Evolutionary conservation across 2,888 invertebrate species (phyloP).

Genomic region (Kuschelorhynchus macadamiae): DNA sequence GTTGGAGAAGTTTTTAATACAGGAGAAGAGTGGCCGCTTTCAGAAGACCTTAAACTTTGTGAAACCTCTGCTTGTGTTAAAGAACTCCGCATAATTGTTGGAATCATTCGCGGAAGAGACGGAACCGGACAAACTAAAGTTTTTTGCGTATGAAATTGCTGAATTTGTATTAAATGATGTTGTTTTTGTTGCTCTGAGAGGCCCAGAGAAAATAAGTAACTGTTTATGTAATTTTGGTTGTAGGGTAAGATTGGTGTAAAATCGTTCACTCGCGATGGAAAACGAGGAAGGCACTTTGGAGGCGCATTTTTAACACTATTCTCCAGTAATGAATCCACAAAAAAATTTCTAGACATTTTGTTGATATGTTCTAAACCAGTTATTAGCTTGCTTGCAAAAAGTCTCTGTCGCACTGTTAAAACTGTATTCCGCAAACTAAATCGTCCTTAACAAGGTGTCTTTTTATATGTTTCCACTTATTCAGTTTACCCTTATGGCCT

Average conservation of each 20-base stretch:
- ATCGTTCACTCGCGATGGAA: constrained; percentile 62
- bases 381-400: neutral
- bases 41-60: constrained; percentile 52
- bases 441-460: constrained; percentile 36
- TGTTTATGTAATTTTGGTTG: constrained; percentile 76
- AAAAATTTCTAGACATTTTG: constrained; percentile 85
- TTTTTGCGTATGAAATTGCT: constrained; percentile 52
- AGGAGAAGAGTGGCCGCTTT: constrained; percentile 52
- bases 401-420: constrained; percentile 6
- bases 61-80: constrained; percentile 17
- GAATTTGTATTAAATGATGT: constrained; percentile 62
- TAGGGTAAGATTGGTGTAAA: constrained; percentile 74
- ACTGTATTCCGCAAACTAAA: constrained; percentile 35
- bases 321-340: constrained; percentile 85
- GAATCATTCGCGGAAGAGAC: constrained; percentile 57
- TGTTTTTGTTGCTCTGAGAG: constrained; percentile 73
- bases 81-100: constrained; percentile 35
- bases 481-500: constrained; percentile 57
- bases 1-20: constrained; percentile 52
- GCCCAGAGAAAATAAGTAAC: constrained; percentile 76
- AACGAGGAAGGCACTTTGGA: constrained; percentile 67
- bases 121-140: constrained; percentile 64
- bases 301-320: constrained; percentile 72
- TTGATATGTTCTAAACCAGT: constrained; percentile 44
- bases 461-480: constrained; percentile 63